A percentile compares a stretch with the other conserved stretches of the same genome.
Conservation (phyloP, 2,888 invertebrate species). For the Cepaea hortensis region DNA sequence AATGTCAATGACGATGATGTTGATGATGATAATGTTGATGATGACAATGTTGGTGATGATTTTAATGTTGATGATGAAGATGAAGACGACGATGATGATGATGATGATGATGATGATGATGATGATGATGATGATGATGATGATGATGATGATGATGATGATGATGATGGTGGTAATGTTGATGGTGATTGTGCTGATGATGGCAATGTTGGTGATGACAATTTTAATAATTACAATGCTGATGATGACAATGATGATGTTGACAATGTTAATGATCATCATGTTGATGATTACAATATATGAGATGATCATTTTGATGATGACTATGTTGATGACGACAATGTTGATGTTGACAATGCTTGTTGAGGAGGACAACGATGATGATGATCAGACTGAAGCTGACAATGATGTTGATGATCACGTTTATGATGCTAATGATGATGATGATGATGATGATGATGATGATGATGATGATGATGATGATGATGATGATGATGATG, state of each 20-base stretch:
- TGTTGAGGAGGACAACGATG: no score
- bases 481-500: not conserved
- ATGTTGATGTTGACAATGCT: no score
- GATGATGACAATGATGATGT: not conserved
- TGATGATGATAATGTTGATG: no score
- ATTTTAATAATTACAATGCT: not conserved
- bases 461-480: not conserved
- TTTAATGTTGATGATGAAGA: no score
- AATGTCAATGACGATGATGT: not conserved
- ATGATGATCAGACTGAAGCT: no score
- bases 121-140: not conserved
- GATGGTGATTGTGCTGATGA: not conserved
- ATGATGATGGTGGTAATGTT: not conserved
- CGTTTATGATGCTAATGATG: no score
- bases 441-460: not conserved
- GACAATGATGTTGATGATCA: no score
- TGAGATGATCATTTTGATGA: no score
- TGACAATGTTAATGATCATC: no score
- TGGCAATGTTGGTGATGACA: not conserved
- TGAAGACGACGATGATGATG: not conserved
- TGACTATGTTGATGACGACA: no score
- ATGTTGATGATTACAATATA: no score
- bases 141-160: conserved; percentile 1
- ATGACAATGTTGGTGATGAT: no score
- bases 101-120: not conserved